Base-by-base conservation (phyloP, 2,888 invertebrate genomes). In the Drosophila picticornis region DNA sequence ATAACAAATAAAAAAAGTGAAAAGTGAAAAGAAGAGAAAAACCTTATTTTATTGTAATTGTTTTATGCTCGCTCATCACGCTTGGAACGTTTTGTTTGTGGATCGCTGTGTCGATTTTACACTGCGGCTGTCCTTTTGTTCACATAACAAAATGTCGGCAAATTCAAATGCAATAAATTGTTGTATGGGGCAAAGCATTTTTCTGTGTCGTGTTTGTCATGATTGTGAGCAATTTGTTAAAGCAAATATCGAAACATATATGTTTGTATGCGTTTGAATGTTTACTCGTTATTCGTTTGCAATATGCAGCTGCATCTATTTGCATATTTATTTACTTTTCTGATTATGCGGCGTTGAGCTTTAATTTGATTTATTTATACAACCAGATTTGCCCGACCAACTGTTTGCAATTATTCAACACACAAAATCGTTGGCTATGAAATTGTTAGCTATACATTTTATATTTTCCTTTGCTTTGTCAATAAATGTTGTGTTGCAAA, bases 141-240 rank as follows among this genome's bases (percentile, higher is more conserved):
- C 50, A 0, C 16, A 27, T 36, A 73, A 70, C 75, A 72, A 73
- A 80, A 75, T 74, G 81, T 77, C 78, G 85, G 83, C 89, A 88
- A 89, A 87, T 89, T 81, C 82, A 80, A 89, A 88, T 79, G 85
- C 77, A 80, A 85, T 87, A 76, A 77, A 87, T 88, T 80, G 65
- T 61, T 82, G 67, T 77, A 69, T 77, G 56, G 60, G 43, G 68
- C 48, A 29, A 36, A 58, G 43, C 29, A 58, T 57, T 65, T 62
- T 53, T 66, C 58, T 55, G 63, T 58, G 63, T 59, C 55, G 52
- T 57, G 55, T 77, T 60, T 52, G 48, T 65, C 67, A 64, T 79
- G 86, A 84, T 84, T 88, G 83, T 84, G 57, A 88, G 72, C 89
- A 86, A 89, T 89, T 87, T 89, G 89, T 83, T 88, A 88, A 86